Conservation (phyloP, 2,888 invertebrate genomes). For the Itoplectis maculator region DNA sequence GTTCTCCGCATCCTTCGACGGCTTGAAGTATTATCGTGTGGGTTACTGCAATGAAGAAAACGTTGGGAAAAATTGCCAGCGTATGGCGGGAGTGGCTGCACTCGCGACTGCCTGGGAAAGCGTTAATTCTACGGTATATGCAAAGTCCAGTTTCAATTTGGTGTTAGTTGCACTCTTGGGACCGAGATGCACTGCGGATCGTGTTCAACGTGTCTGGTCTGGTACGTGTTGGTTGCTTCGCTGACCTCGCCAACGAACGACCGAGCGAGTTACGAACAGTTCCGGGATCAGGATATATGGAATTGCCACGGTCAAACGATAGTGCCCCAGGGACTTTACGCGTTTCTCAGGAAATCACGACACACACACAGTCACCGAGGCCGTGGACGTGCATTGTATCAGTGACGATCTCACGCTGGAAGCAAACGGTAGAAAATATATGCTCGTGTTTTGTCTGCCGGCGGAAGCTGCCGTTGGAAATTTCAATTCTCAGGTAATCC, state of each 20-base stretch:
- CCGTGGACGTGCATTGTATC: neutral
- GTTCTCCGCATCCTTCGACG: neutral
- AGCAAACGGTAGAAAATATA: slow-evolving; percentile 15
- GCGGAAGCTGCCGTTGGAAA: slow-evolving; percentile 22
- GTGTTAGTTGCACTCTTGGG: slow-evolving; percentile 72
- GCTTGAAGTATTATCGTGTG: neutral
- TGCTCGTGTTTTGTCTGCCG: slow-evolving; percentile 20
- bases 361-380: slow-evolving; percentile 67
- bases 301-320: slow-evolving; percentile 74
- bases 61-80: neutral
- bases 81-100: neutral
- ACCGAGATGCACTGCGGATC: slow-evolving; percentile 68
- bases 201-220: slow-evolving; percentile 45
- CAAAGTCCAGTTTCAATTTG: slow-evolving; percentile 83
- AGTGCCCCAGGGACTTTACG: slow-evolving; percentile 76
- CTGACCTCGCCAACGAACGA: slow-evolving; percentile 58
- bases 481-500: slow-evolving; percentile 33
- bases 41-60: neutral
- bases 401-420: neutral
- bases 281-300: slow-evolving; percentile 73
- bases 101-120: slow-evolving; percentile 68
- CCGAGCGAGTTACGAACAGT: slow-evolving; percentile 70
- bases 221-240: slow-evolving; percentile 45
- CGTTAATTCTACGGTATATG: slow-evolving; percentile 78
- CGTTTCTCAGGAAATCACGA: slow-evolving; percentile 78